These are phyloP conservation scores for Oryctolagus cuniculus DNA, from an alignment of 2,113 vertebrate genomes.

Conservation along the genomic window DNA sequence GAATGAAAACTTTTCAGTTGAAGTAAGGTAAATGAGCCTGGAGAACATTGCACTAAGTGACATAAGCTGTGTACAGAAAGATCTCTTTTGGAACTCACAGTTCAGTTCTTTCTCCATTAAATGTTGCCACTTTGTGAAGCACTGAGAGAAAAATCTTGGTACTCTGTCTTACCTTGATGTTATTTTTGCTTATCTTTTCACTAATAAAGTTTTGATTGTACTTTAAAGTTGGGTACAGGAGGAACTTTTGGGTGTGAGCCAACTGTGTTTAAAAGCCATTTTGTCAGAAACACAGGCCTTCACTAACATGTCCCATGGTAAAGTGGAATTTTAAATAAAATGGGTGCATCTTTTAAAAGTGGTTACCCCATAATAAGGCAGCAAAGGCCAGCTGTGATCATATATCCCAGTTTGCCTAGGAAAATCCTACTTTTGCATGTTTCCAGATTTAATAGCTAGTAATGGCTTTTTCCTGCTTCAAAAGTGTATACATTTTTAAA, in stretches of 20 bases:
- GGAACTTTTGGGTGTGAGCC: not conserved
- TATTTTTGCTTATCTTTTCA: not conserved
- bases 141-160: not conserved
- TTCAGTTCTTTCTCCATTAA: not conserved
- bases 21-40: not conserved
- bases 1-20: not conserved
- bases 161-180: not conserved
- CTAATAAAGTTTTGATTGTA: not conserved
- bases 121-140: not conserved
- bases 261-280: not conserved
- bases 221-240: not conserved
- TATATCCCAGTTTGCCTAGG: not conserved
- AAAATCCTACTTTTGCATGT: not conserved
- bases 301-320: not conserved
- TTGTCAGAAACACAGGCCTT: not conserved
- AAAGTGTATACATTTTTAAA: not conserved
- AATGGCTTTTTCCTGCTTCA: not conserved
- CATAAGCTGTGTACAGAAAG: not conserved
- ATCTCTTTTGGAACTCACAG: not conserved
- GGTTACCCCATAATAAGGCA: not conserved
- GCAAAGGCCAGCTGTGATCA: not conserved
- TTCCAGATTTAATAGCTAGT: not conserved
- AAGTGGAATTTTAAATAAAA: not conserved
- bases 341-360: not conserved
- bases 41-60: not conserved